Evolutionary conservation across 2,797 vertebrate genomes (phyloP).

Genomic region (Diceros bicornis): DNA sequence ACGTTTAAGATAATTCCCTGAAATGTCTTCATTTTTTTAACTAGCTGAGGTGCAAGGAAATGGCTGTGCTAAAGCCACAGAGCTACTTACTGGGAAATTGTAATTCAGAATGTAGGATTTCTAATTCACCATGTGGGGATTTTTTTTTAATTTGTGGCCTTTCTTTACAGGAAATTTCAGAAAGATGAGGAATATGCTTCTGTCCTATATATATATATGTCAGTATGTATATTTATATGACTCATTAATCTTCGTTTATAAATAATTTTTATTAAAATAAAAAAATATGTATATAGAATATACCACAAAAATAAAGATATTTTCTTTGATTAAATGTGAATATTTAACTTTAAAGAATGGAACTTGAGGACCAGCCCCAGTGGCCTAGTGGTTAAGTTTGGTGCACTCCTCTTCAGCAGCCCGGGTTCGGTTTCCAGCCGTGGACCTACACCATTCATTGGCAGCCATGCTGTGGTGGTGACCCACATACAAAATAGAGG

Average conservation of each 20-base stretch:
- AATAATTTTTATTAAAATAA: not conserved
- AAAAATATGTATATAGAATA: not conserved
- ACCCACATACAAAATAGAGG: no score
- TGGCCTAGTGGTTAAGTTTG: no score
- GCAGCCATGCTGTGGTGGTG: no score
- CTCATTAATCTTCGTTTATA: not conserved
- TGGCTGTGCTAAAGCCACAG: not conserved
- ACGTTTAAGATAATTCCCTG: not conserved
- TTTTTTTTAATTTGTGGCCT: not conserved
- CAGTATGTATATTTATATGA: not conserved
- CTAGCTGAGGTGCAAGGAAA: not conserved
- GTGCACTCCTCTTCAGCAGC: no score
- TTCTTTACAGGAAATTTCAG: not conserved
- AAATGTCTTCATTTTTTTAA: not conserved
- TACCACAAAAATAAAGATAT: not conserved
- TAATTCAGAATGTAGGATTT: not conserved
- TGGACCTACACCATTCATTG: no score
- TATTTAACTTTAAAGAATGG: not conserved
- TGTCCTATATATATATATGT: not conserved
- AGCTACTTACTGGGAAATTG: not conserved
- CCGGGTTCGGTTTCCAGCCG: no score
- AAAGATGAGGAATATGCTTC: not conserved
- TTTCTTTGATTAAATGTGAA: not conserved
- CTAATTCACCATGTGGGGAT: not conserved
- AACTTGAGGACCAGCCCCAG: not conserved